Evolutionary conservation across 2,888 invertebrate species (phyloP), one percentile per base, ranked within the genome.

Genomic region (Phania funesta): DNA sequence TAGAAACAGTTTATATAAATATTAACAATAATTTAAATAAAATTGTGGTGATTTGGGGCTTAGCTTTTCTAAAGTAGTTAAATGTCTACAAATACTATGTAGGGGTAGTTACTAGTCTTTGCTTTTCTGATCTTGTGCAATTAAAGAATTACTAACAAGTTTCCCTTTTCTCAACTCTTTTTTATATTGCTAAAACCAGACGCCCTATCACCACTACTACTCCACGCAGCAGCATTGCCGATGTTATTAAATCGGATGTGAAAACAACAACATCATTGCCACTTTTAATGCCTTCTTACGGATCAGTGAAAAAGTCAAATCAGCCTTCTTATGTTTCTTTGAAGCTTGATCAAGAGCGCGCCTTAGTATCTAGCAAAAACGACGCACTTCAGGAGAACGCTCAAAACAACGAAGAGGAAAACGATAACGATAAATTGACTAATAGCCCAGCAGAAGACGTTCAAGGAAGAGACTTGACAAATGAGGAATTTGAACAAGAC

Each of bases 121-220:
- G 26, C 48, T 70, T 41, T 58, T 44, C 41, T 65, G 22, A 58
- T 68, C 44, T 62, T 32, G 24, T 70, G 35, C 3, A 50, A 73
- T 52, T 20, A 48, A 29, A 48, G 20, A 48, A 54, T 35, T 29
- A 77, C 82, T 70, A 79, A 79, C 65, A 58, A 16, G 32, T 70
- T 48, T 50, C n/a, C 22, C 50, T 62, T 80, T 67, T 73, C 16
- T 48, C 18, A 22, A 41, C 75, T 68, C 35, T 68, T 70, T 68
- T 35, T 7, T 65, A 18, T 85, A 52, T 54, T 46, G 13, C 5
- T 35, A 9, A 52, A 71, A 73, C 6, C 81, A 91, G 91, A 82
- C 91, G 91, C 62, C 90, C 91, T 84, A 91, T 91, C 79, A 88
- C 89, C 73, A 88, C 90, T 35, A 89, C 90, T 22, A 89, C 91